Evolutionary conservation across 2,797 vertebrate genomes (phyloP).

Genomic region (Argya squamiceps): DNA sequence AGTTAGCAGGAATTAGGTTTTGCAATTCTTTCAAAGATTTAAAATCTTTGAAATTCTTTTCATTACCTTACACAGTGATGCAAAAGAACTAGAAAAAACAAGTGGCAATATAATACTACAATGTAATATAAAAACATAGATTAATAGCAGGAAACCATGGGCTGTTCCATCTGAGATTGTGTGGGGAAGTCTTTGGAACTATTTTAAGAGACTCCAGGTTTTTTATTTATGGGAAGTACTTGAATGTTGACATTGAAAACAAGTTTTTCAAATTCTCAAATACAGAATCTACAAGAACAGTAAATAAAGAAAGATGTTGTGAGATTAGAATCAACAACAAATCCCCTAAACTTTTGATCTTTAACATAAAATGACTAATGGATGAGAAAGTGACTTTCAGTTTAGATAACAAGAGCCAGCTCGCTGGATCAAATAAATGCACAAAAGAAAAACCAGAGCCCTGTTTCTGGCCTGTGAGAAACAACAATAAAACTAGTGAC

Average conservation of each 20-base stretch:
- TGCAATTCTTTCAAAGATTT: constrained; percentile 26
- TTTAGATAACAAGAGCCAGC: constrained; percentile 54
- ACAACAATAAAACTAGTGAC: background rate
- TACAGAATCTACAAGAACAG: constrained; percentile 37
- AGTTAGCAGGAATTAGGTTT: constrained; percentile 44
- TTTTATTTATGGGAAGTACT: constrained; percentile 72
- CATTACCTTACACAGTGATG: constrained; percentile 25
- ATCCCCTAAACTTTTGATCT: constrained; percentile 33
- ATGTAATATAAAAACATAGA: constrained; percentile 60
- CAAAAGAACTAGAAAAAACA: constrained; percentile 8
- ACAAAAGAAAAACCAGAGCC: constrained; percentile 3
- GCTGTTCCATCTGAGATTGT: constrained; percentile 38
- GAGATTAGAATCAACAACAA: constrained; percentile 44
- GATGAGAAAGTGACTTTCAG: constrained; percentile 55
- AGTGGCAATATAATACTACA: constrained; percentile 41
- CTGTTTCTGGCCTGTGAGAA: background rate
- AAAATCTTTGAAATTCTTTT: constrained; percentile 62
- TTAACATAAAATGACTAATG: constrained; percentile 54
- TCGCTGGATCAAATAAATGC: constrained; percentile 24
- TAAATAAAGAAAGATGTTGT: constrained; percentile 57
- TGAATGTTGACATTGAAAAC: constrained; percentile 64
- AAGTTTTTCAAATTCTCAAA: constrained; percentile 68
- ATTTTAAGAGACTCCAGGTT: constrained; percentile 58
- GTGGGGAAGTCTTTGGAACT: constrained; percentile 51
- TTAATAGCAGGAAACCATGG: constrained; percentile 60